phyloP scores from a whole-genome alignment of 2,888 invertebrate genomes.

The Acrobasis consociella region DNA sequence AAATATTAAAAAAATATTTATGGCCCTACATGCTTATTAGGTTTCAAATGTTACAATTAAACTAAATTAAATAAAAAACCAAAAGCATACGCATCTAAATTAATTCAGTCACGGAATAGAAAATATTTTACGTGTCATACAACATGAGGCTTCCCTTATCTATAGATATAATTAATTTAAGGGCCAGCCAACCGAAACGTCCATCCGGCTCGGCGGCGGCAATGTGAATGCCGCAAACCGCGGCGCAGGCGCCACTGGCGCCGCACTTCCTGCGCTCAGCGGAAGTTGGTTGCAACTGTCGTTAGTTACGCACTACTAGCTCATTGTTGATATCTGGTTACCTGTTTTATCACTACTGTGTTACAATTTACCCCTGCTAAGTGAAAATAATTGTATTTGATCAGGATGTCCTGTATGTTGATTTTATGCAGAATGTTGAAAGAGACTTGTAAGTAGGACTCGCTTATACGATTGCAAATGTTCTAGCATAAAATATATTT shows the following conservation, averaged over 20 bases:
- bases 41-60: too few species aligned
- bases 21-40: too few species aligned
- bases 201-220: constrained; percentile 55
- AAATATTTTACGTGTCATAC: constrained; percentile 9
- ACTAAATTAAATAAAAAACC: not conserved
- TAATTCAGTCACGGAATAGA: not conserved
- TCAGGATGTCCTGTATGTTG: constrained; percentile 7
- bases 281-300: constrained; percentile 75
- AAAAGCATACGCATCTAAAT: not conserved
- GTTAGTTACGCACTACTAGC: constrained; percentile 66
- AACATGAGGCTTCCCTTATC: constrained; percentile 24
- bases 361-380: constrained; percentile 10
- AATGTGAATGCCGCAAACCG: constrained; percentile 54
- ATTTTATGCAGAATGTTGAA: constrained; percentile 11
- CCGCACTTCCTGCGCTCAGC: constrained; percentile 64
- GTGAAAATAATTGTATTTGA: constrained; percentile 8
- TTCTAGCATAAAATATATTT: not conserved
- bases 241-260: constrained; percentile 68
- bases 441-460: not conserved
- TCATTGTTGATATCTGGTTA: constrained; percentile 57
- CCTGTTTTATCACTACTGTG: constrained; percentile 20
- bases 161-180: constrained; percentile 42
- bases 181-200: constrained; percentile 52
- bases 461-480: not conserved
- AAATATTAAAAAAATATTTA: too few species aligned